These are phyloP conservation scores for Oreonectes daqikongensis DNA, from an alignment of 2,797 vertebrate species.

Conservation along the genomic window DNA sequence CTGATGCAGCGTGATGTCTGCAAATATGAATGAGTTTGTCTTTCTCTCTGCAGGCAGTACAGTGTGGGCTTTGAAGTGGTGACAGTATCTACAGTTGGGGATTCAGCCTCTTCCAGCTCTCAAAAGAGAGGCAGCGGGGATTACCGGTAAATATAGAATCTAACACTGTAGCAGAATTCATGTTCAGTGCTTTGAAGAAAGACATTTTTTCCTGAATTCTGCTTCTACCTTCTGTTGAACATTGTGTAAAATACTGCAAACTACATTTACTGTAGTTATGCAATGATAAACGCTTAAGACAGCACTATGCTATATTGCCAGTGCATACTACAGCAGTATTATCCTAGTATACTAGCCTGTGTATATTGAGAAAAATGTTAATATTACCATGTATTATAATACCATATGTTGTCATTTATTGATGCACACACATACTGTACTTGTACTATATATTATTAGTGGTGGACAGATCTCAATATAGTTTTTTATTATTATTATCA, in stretches of 20 bases:
- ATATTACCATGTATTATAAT: too few relatives aligned
- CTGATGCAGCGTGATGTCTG: slow-evolving; percentile 3
- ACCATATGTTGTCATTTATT: too few relatives aligned
- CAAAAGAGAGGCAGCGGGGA: slow-evolving; percentile 92
- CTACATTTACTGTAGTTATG: not conserved
- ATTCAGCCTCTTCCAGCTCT: slow-evolving; percentile 80
- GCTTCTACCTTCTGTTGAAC: too few relatives aligned
- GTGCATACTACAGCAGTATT: too few relatives aligned
- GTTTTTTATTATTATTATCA: too few relatives aligned
- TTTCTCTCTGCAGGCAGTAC: slow-evolving; percentile 83
- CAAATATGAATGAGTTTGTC: slow-evolving; percentile 24
- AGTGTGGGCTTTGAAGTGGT: slow-evolving; percentile 95
- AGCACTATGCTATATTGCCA: too few relatives aligned
- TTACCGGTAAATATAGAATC: slow-evolving; percentile 83
- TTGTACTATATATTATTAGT: too few relatives aligned
- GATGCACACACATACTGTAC: too few relatives aligned
- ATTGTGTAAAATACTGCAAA: not conserved
- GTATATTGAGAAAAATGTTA: not conserved
- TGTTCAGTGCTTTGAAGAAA: not conserved
- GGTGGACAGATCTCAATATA: too few relatives aligned
- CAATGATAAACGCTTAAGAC: too few relatives aligned
- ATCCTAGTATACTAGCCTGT: not conserved
- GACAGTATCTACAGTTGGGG: slow-evolving; percentile 81
- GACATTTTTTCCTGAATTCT: not conserved
- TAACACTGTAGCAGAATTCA: not conserved